Evolutionary conservation across 2,888 invertebrate genomes (phyloP), one percentile per base, ranked within the genome.

Genomic region (Itoplectis maculator): DNA sequence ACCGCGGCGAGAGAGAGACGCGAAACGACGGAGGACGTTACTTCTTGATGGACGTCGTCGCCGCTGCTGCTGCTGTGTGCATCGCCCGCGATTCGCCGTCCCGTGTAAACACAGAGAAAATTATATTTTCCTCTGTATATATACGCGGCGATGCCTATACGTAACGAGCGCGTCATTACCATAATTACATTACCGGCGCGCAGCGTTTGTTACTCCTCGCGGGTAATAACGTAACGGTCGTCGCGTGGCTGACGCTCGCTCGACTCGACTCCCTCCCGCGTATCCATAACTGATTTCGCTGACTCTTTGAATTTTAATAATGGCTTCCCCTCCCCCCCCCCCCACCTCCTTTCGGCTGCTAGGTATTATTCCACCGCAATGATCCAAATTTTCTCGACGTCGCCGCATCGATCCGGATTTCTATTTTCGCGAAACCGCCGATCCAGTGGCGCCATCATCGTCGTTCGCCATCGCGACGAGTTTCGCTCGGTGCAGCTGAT

Each of bases 181-280:
- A 86, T 86, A 86, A 85, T 86, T 86, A 86, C 84, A 85, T 85
- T 86, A 85, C 84, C 81, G 85, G n/a, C n/a, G n/a, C n/a, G n/a
- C n/a, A n/a, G n/a, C 85, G 83, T 81, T 85, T 83, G 79, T 82
- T 82, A 81, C 84, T 72, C 79, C 79, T 49, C 78, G 78, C n/a
- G n/a, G n/a, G 81, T 79, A 82, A 79, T 82, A 82, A 85, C 81
- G 81, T 81, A 85, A 85, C 83, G 84, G 85, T 86, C 85, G 85
- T 86, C 85, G 86, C 86, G 86, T 86, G 86, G 78, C 78, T 81
- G 66, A 76, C 66, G 81, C 85, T 84, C 81, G 84, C 82, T 85
- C 79, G 74, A n/a, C n/a, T n/a, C 29, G 29, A 5, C 29, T 29
- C 29, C 72, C 66, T 82, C 73, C 56, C 56, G 18, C 29, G 37